Evolutionary conservation across 2,113 vertebrate genomes (phyloP), one percentile per base, ranked within the genome.

Genomic region (Eonycteris spelaea): DNA sequence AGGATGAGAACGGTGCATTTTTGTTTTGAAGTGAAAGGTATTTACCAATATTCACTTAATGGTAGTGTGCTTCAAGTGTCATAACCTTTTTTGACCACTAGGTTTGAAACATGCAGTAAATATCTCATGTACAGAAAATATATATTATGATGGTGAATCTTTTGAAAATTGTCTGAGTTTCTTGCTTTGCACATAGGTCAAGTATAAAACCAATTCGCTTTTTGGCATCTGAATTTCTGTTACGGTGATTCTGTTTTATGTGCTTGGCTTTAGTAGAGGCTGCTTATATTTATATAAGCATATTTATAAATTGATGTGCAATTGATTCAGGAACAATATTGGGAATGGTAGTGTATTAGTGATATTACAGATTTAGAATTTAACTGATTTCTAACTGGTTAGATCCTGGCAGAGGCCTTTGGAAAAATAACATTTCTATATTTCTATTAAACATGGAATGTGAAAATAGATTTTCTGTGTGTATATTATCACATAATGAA

Each of bases 1-100:
- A 22, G 51, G 13, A 74, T 4, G 2, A 70, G 26, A 51, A 95
- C 80, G 94, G 96, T 97, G 95, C 90, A n/a, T 96, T 90, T 79
- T 75, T 96, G 51, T 97, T 98, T 97, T 97, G 94, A 97, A 93
- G 70, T 71, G 68, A 91, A 83, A 95, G 85, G 75, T 85, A 95
- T 97, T 96, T 0, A 43, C 84, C 91, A 96, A 2, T 57, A 95
- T 82, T 59, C 19, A 74, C 78, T 90, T 96, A 91, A 92, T 93
- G 80, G 89, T 45, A 94, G 79, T 97, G 90, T 84, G 91, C 92
- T 98, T 85, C 75, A 78, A 97, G 95, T 98, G 98, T 91, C 91
- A 96, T 98, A 87, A 95, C 75, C 84, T 30, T n/a, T 53, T 97
- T 93, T 94, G 53, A 83, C 93, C 95, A 77, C 90, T 97, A 96